These are phyloP conservation scores for Ctenopoma multispine DNA, from an alignment of 2,797 vertebrate species.

Conservation along the genomic window DNA sequence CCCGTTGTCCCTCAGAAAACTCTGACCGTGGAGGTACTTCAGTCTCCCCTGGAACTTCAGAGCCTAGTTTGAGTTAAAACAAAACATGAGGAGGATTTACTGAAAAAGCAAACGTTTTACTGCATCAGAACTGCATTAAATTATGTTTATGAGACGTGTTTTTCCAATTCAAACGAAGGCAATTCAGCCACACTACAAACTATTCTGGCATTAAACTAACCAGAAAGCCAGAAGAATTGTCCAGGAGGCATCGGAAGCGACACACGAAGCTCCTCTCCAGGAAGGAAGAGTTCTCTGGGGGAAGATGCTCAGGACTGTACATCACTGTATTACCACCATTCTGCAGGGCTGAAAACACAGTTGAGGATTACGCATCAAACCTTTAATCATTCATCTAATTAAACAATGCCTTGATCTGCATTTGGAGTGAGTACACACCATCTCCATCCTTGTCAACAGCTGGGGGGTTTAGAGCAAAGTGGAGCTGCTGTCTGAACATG, in stretches of 20 bases:
- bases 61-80: constrained; percentile 69
- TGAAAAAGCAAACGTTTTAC: too few species aligned
- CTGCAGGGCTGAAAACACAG: constrained; percentile 48
- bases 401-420: background rate
- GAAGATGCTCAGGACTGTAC: constrained; percentile 72
- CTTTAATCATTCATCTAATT: too few species aligned
- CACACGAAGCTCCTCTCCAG: constrained; percentile 88
- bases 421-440: constrained; percentile 60
- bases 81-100: background rate
- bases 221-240: constrained; percentile 92
- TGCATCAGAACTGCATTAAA: background rate
- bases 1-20: constrained; percentile 58
- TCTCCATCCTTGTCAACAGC: constrained; percentile 13
- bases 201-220: constrained; percentile 61
- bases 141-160: background rate
- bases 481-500: constrained; percentile 83
- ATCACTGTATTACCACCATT: constrained; percentile 20
- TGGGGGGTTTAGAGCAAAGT: constrained; percentile 73
- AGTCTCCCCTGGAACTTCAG: constrained; percentile 87
- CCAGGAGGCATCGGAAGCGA: constrained; percentile 89
- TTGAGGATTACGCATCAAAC: background rate
- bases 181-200: background rate
- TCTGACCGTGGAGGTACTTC: constrained; percentile 86
- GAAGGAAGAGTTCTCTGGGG: constrained; percentile 78
- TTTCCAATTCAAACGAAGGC: background rate